Evolutionary conservation across 2,888 invertebrate species (phyloP).

Genomic region (Proisotoma minuta): DNA sequence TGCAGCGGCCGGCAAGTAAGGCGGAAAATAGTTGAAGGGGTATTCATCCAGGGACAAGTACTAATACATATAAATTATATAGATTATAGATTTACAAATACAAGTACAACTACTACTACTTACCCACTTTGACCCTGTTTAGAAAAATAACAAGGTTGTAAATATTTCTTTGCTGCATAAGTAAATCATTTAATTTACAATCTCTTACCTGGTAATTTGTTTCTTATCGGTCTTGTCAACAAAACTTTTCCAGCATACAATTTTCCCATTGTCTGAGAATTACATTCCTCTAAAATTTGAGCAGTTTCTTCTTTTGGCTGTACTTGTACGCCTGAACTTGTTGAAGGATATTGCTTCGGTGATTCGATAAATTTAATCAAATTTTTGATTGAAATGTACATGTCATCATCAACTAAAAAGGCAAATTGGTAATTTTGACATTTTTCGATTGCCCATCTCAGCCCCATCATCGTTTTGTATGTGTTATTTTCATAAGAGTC

Average conservation of each 20-base stretch:
- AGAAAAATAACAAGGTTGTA: background rate
- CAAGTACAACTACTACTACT: background rate
- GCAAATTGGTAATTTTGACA: constrained; percentile 72
- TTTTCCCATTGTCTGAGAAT: background rate
- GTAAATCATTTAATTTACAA: no score
- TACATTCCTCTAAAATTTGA: constrained; percentile 12
- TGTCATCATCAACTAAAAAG: constrained; percentile 87
- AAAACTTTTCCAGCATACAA: constrained; percentile 34
- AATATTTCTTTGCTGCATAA: no score
- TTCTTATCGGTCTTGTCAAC: constrained; percentile 26
- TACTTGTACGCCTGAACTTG: background rate
- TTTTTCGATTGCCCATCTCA: constrained; percentile 72
- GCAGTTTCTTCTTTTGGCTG: background rate
- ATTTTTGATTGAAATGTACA: constrained; percentile 81
- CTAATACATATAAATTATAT: constrained; percentile 72
- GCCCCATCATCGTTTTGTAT: constrained; percentile 81
- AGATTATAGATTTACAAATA: constrained; percentile 7
- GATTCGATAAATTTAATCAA: constrained; percentile 67
- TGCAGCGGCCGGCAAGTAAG: constrained; percentile 75
- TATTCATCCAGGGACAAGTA: constrained; percentile 76
- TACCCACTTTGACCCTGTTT: background rate
- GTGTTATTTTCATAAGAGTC: constrained; percentile 88
- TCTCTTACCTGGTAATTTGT: constrained; percentile 34
- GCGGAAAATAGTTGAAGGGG: constrained; percentile 80
- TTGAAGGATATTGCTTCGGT: constrained; percentile 60